Percentiles rank a stretch among this genome's conserved stretches.
These are phyloP conservation scores for Pollenia labialis DNA, from an alignment of 2,888 invertebrate species.

Conservation along the genomic window DNA sequence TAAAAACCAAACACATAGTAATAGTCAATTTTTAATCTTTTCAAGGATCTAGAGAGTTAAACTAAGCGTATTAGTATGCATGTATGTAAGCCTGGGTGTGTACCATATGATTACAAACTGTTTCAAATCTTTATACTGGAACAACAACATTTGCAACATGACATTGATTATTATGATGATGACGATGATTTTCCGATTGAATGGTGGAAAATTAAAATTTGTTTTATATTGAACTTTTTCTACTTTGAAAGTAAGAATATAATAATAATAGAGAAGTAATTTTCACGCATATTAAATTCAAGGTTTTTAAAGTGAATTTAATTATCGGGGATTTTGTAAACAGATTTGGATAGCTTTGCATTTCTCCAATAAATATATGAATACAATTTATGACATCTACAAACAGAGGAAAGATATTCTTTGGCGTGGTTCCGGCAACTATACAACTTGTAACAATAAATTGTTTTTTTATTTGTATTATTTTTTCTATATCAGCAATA, in stretches of 20 bases:
- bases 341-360: neutral
- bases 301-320: constrained; percentile 18
- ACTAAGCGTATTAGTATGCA: neutral
- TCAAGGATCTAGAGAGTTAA: constrained; percentile 34
- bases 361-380: neutral
- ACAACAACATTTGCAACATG: constrained; percentile 23
- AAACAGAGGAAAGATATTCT: too few species aligned
- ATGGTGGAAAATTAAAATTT: constrained; percentile 61
- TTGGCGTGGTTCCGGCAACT: too few species aligned
- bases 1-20: neutral
- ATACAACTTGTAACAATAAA: too few species aligned
- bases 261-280: neutral
- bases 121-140: neutral
- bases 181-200: constrained; percentile 62
- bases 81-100: neutral
- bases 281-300: constrained; percentile 24
- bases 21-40: constrained; percentile 15
- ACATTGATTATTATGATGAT: constrained; percentile 56
- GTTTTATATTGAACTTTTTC: constrained; percentile 50
- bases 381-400: too few species aligned
- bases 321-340: neutral
- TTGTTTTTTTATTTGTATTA: too few species aligned
- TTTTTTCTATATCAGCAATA: too few species aligned
- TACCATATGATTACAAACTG: constrained; percentile 2
- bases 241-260: neutral